A percentile compares a stretch with the other conserved stretches of the same genome.
Evolutionary conservation across 2,888 invertebrate genomes (phyloP).

Genomic region (Ypsolopha sequella): DNA sequence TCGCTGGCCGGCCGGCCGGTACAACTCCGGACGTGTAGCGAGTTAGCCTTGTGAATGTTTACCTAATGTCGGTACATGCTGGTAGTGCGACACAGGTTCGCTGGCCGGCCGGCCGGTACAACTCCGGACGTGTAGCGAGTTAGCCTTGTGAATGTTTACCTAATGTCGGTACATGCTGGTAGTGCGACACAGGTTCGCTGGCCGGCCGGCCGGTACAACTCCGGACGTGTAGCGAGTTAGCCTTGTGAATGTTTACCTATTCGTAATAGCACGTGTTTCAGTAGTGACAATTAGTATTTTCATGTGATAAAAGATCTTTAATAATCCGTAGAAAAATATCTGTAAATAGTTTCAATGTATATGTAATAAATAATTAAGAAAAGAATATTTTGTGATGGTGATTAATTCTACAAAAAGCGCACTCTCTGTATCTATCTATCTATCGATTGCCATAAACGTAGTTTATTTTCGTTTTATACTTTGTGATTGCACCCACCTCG

Average conservation of each 20-base stretch:
- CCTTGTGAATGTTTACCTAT: slow-evolving; percentile 18
- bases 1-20: too few species aligned
- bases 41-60: too few species aligned
- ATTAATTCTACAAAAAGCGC: slow-evolving; percentile 31
- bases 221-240: background rate
- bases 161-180: too few species aligned
- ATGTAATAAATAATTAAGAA: slow-evolving; percentile 38
- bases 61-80: too few species aligned
- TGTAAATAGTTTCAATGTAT: slow-evolving; percentile 43
- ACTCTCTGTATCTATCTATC: slow-evolving; percentile 25
- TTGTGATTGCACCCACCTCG: slow-evolving; percentile 36
- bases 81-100: too few species aligned
- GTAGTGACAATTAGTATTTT: slow-evolving; percentile 24
- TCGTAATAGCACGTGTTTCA: slow-evolving; percentile 32
- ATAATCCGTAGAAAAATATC: slow-evolving; percentile 47
- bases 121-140: too few species aligned
- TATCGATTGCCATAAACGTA: slow-evolving; percentile 40
- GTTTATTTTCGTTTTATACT: slow-evolving; percentile 14
- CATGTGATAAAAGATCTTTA: slow-evolving; percentile 57
- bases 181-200: too few species aligned
- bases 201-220: too few species aligned
- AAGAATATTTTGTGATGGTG: slow-evolving; percentile 61
- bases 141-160: too few species aligned
- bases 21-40: too few species aligned
- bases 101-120: too few species aligned